A percentile compares a stretch with the other conserved stretches of the same genome.
phyloP scores from a whole-genome alignment of 2,797 vertebrate genomes.

The Leptoclinus maculatus region DNA sequence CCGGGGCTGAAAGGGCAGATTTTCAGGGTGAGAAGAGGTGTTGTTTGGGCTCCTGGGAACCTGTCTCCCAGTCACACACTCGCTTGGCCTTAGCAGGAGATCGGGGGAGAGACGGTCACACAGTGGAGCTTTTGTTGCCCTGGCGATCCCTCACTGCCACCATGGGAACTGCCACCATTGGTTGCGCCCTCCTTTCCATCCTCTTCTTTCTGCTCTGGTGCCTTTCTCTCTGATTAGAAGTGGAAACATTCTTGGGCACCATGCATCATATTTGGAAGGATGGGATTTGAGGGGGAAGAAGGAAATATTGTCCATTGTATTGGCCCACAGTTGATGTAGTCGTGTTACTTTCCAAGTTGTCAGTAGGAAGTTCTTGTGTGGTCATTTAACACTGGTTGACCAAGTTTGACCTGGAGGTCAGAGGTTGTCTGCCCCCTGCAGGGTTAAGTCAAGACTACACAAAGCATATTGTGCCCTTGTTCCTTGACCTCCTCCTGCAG shows the following conservation, averaged over 20 bases:
- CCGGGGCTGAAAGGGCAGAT: conserved; percentile 52
- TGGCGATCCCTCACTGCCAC: conserved; percentile 38
- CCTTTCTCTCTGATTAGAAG: conserved; percentile 21
- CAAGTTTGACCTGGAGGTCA: conserved; percentile 36
- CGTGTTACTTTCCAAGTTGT: conserved; percentile 7
- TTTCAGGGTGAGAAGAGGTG: conserved; percentile 68
- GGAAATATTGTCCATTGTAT: neutral
- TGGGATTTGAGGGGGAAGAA: neutral
- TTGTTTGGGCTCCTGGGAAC: conserved; percentile 62
- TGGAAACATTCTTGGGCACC: conserved; percentile 35
- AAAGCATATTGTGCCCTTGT: conserved; percentile 24
- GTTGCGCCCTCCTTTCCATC: conserved; percentile 14
- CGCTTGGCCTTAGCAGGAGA: conserved; percentile 31
- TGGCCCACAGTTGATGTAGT: neutral
- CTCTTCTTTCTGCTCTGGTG: conserved; percentile 34
- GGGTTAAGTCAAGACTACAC: conserved; percentile 19
- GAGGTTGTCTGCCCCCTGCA: conserved; percentile 23
- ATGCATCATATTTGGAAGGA: conserved; percentile 14
- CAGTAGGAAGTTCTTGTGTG: conserved; percentile 38
- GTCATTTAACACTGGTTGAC: conserved; percentile 46
- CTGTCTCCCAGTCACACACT: conserved; percentile 43
- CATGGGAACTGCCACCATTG: conserved; percentile 41
- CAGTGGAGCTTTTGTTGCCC: conserved; percentile 65
- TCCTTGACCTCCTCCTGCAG: conserved; percentile 31
- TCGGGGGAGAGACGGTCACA: conserved; percentile 35